These are phyloP conservation scores for Heterotis niloticus DNA, from an alignment of 2,113 vertebrate genomes.

Conservation along the genomic window DNA sequence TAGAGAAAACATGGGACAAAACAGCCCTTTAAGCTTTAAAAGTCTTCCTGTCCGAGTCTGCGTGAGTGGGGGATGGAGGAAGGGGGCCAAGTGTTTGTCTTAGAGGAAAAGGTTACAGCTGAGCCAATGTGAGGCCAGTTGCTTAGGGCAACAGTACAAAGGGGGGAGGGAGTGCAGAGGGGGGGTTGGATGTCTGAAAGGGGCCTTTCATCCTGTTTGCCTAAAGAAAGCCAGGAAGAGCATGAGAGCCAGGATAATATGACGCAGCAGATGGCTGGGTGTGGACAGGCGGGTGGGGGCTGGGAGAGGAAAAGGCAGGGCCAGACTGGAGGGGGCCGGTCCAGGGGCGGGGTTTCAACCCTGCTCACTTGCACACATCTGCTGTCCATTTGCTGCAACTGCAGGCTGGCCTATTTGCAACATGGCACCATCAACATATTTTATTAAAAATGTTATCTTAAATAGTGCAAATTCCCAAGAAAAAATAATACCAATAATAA, in stretches of 20 bases:
- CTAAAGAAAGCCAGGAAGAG: slow-evolving; percentile 63
- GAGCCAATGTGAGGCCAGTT: slow-evolving; percentile 53
- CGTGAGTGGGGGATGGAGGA: slow-evolving; percentile 15
- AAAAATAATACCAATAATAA: background rate
- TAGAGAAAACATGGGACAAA: background rate
- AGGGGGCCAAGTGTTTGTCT: slow-evolving; percentile 26
- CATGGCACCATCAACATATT: background rate
- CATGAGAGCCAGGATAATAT: slow-evolving; percentile 47
- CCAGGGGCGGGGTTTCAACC: slow-evolving; percentile 52
- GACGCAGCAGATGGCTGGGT: slow-evolving; percentile 76
- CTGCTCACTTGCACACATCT: slow-evolving; percentile 89
- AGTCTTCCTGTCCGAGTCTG: slow-evolving; percentile 50
- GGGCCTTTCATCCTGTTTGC: slow-evolving; percentile 70
- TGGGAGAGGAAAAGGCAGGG: slow-evolving; percentile 60
- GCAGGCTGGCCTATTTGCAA: slow-evolving; percentile 33
- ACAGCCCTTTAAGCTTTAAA: slow-evolving; percentile 71
- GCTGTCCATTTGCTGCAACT: slow-evolving; percentile 66
- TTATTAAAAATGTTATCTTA: too few species aligned
- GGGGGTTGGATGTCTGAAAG: slow-evolving; percentile 53
- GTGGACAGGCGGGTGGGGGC: slow-evolving; percentile 52
- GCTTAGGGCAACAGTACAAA: slow-evolving; percentile 50
- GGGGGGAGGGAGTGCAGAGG: background rate
- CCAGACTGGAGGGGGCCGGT: slow-evolving; percentile 47
- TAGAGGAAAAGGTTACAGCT: slow-evolving; percentile 55
- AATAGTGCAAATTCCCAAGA: too few species aligned